phyloP scores from a whole-genome alignment of 2,797 vertebrate genomes.

The Euthynnus affinis region DNA sequence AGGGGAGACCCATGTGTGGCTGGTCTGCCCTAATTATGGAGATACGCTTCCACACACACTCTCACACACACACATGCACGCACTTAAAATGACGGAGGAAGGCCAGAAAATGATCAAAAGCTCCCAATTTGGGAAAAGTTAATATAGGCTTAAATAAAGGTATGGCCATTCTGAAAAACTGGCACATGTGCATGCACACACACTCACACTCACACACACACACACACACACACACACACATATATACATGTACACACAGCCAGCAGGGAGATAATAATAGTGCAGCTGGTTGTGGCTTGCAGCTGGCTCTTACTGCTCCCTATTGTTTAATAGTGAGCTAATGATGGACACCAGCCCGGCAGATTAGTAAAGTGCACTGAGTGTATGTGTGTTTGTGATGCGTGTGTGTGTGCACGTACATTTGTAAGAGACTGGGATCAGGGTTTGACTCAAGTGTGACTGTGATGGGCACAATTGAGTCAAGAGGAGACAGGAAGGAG shows the following conservation, averaged over 20 bases:
- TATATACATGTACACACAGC: conserved; percentile 7
- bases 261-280: conserved; percentile 54
- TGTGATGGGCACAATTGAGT: conserved; percentile 45
- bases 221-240: conserved; percentile 9
- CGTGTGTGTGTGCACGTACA: conserved; percentile 13
- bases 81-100: conserved; percentile 25
- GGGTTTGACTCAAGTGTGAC: too few species aligned
- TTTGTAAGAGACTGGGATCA: too few species aligned
- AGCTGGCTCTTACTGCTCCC: conserved; percentile 65
- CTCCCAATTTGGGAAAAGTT: conserved; percentile 59
- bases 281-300: conserved; percentile 62
- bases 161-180: conserved; percentile 5
- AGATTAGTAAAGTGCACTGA: conserved; percentile 27
- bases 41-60: conserved; percentile 35
- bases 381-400: conserved; percentile 26
- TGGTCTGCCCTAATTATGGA: conserved; percentile 81
- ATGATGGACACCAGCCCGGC: conserved; percentile 54
- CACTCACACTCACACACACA: conserved; percentile 14
- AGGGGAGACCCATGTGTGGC: conserved; percentile 78
- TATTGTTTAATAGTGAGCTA: conserved; percentile 60
- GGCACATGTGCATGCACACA: not conserved
- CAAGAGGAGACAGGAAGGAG: conserved; percentile 3
- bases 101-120: conserved; percentile 67
- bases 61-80: conserved; percentile 24
- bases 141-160: conserved; percentile 54